Conservation (phyloP, 2,888 invertebrate genomes). For the Antheraea yamamai region DNA sequence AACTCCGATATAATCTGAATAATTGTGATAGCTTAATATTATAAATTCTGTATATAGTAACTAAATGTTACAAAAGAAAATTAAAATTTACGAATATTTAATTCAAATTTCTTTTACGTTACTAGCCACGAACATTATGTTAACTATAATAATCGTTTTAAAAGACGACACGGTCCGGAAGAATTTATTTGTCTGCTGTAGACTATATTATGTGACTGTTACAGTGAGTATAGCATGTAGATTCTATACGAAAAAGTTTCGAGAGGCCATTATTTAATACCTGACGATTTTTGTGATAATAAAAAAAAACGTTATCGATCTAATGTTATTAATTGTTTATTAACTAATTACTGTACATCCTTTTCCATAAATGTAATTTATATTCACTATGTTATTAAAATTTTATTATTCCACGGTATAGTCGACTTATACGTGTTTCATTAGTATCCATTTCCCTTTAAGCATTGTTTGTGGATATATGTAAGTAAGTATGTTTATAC, state of each 20-base stretch:
- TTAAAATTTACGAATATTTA: slow-evolving; percentile 10
- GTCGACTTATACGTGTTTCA: too few species aligned
- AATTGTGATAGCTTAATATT: slow-evolving; percentile 23
- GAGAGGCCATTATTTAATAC: background rate
- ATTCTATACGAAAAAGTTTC: background rate
- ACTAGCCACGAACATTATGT: slow-evolving; percentile 1
- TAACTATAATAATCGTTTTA: slow-evolving; percentile 6
- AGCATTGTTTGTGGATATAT: too few species aligned
- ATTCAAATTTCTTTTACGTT: background rate
- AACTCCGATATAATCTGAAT: slow-evolving; percentile 18
- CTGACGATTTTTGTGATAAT: background rate
- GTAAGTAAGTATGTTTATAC: too few species aligned
- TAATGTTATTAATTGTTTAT: too few species aligned
- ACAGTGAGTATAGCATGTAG: background rate
- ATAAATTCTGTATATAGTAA: background rate
- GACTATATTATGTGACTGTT: background rate
- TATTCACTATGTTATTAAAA: too few species aligned
- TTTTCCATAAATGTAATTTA: too few species aligned
- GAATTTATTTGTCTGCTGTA: slow-evolving; percentile 13
- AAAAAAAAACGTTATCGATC: too few species aligned
- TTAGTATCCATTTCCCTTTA: too few species aligned
- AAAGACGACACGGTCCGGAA: background rate
- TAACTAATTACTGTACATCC: too few species aligned
- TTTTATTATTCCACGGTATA: too few species aligned
- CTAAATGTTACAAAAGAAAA: background rate